These are phyloP conservation scores for Mustela lutreola DNA, from an alignment of 2,113 vertebrate species.

Conservation along the genomic window DNA sequence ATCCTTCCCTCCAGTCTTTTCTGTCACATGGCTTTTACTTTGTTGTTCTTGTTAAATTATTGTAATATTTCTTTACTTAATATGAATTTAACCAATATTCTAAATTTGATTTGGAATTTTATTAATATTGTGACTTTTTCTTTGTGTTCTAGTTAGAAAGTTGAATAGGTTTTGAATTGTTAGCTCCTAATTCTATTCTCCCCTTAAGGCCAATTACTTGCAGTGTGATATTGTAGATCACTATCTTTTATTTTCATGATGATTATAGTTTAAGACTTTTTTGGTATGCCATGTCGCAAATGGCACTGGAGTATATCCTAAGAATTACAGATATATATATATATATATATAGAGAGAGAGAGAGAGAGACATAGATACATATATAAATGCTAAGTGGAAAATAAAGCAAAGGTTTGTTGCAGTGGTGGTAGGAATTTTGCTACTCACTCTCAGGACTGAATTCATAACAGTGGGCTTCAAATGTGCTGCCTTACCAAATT, in stretches of 20 bases:
- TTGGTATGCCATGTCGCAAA: background rate
- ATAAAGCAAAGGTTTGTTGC: background rate
- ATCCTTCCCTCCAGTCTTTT: background rate
- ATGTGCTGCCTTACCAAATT: background rate
- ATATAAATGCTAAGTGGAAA: background rate
- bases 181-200: background rate
- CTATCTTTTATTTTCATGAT: conserved; percentile 1
- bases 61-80: conserved; percentile 12
- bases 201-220: background rate
- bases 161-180: background rate
- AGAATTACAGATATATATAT: background rate
- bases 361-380: too few species aligned
- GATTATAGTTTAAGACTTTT: background rate
- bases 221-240: background rate
- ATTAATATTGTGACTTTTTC: background rate
- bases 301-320: background rate
- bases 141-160: background rate
- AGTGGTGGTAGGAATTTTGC: background rate
- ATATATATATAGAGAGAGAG: too few species aligned
- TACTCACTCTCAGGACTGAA: background rate
- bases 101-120: background rate
- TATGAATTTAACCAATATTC: conserved; percentile 41
- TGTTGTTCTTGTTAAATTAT: background rate
- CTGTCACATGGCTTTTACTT: background rate
- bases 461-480: background rate